Evolutionary conservation across 2,797 vertebrate genomes (phyloP), one percentile per base, ranked within the genome.

Genomic region (Paguma larvata): DNA sequence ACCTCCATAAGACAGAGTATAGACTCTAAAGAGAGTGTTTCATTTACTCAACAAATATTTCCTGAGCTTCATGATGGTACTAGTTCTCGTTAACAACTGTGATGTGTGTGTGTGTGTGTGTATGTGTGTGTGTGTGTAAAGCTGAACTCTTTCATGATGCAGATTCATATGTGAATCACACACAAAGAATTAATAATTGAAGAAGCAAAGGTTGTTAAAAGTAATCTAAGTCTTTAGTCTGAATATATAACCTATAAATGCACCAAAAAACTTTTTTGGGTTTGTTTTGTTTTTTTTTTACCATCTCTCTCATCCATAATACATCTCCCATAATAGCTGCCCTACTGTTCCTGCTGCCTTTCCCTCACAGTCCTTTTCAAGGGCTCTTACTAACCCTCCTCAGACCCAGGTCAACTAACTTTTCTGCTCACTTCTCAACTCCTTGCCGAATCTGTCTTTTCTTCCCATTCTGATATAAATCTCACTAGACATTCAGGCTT

Each of bases 371-470:
- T 96, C 68, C 16, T 56, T 15, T 85, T 15, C 5, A 56, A 73
- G 6, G 91, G 16, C 9, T 72, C 9, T 87, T 27, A 48, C 9
- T 82, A 89, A 65, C 32, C 18, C 18, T 82, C 51, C 63, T 21
- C 18, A 23, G 85, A 44, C 30, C 34, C 23, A 73, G 23, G 46
- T 51, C 41, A 92, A 12, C 75, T 96, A 56, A 77, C 63, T 85
- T 86, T 95, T 85, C 88, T 94, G 46, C 48, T 97, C 13, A 41
- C 51, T 72, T 95, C 63, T 18, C 59, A 34, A 80, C 23, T 89
- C 41, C 32, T 94, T 94, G 6, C 38, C 87, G 67, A 3, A 9
- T 87, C 32, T 41, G 12, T 63, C n/a, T 53, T 70, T 41, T 92
- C 21, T 85, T 83, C 25, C 41, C n/a, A 82, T 88, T 89, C 16